These are phyloP conservation scores for Homarus americanus DNA, from an alignment of 1,140 invertebrate species.

Conservation along the genomic window DNA sequence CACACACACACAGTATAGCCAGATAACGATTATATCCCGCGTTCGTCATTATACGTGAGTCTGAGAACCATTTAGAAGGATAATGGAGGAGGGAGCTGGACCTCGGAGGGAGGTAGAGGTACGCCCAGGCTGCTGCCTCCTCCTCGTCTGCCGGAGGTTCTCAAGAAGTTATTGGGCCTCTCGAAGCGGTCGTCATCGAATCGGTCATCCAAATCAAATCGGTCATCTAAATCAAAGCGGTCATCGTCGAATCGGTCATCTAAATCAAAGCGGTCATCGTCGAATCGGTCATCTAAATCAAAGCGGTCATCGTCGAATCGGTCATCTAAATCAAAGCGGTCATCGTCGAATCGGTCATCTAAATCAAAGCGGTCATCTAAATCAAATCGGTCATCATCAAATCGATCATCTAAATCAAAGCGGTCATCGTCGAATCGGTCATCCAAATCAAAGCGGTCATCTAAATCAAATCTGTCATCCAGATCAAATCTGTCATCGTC, in stretches of 20 bases:
- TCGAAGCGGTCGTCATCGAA: slow-evolving; percentile 44
- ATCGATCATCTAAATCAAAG: slow-evolving; percentile 30
- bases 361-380: slow-evolving; percentile 50
- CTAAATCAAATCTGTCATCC: slow-evolving; percentile 36
- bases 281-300: slow-evolving; percentile 51
- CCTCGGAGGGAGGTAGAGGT: slow-evolving; percentile 23
- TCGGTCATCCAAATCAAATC: slow-evolving; percentile 53
- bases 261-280: slow-evolving; percentile 18
- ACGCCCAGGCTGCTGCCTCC: too few relatives aligned
- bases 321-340: slow-evolving; percentile 38
- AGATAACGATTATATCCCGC: too few relatives aligned
- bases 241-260: slow-evolving; percentile 51
- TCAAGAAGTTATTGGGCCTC: slow-evolving; percentile 22
- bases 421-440: slow-evolving; percentile 46
- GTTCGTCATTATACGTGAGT: too few relatives aligned
- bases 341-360: slow-evolving; percentile 54
- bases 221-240: slow-evolving; percentile 47
- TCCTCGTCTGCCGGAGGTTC: not conserved
- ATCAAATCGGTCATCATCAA: slow-evolving; percentile 46
- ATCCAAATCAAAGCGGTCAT: slow-evolving; percentile 39
- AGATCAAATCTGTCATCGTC: slow-evolving; percentile 1
- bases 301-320: slow-evolving; percentile 48
- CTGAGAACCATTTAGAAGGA: too few relatives aligned
- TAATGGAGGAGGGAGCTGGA: slow-evolving; percentile 54
- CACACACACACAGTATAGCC: too few relatives aligned